Evolutionary conservation across 2,888 invertebrate genomes (phyloP), one percentile per base, ranked within the genome.

Genomic region (Meteorus cinctellus): DNA sequence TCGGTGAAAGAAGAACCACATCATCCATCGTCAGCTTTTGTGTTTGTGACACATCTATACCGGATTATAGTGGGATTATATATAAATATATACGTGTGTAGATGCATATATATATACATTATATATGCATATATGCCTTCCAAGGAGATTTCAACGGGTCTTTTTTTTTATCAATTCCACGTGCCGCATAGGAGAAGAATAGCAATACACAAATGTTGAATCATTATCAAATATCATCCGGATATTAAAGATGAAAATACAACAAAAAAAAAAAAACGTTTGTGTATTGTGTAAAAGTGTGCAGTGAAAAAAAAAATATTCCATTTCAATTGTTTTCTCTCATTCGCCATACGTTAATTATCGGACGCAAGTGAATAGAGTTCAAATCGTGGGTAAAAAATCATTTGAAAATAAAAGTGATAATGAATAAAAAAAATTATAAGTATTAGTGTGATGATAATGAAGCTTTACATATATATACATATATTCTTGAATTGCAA

Each of bases 111-210:
- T 12, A 34, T 12, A 6, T 41, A 41, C n/a, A n/a, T 24, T 24
- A 24, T 24, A 24, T 24, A 24, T 24, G 24, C 34, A 8, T 34
- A 8, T n/a, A 19, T 51, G 16, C 51, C 51, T 51, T n/a, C 51
- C 65, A 19, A 34, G 36, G 36, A 65, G 65, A 65, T 65, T 65
- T 65, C 65, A 65, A 65, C 65, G 19, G 63, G 19, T 51, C 19
- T n/a, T 51, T 55, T 55, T 19, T 55, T 19, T 55, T 55, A 1
- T 55, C 19, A 24, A n/a, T 62, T 62, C 14, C 24, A 62, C 31
- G 62, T 41, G 27, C 62, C 27, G 19, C 29, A 19, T n/a, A 59
- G 5, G 4, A 24, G 16, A 41, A 5, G 12, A 12, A 41, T 41
- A 12, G 1, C 41, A 41, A 41, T 12, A 8, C 41, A 41, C 41